Evolutionary conservation across 2,888 invertebrate species (phyloP).

Genomic region (Seira musarum): DNA sequence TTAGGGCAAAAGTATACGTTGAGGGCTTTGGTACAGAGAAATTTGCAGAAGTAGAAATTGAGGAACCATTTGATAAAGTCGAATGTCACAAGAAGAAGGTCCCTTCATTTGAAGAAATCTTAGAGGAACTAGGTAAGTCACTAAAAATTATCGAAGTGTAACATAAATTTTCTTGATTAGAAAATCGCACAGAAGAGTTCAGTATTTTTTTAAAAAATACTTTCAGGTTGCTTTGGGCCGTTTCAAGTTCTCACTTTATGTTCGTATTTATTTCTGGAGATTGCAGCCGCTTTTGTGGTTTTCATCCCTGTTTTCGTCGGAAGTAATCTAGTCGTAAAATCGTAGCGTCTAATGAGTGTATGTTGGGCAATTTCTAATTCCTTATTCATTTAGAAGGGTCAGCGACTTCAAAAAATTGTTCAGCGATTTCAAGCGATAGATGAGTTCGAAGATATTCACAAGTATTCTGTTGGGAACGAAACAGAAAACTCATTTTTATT

Average conservation of each 20-base stretch:
- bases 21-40: too few species aligned
- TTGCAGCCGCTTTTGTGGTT: slow-evolving; percentile 61
- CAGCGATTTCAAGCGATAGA: too few species aligned
- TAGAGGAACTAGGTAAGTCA: slow-evolving; percentile 18
- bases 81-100: neutral
- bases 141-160: neutral
- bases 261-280: slow-evolving; percentile 58
- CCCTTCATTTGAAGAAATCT: slow-evolving; percentile 21
- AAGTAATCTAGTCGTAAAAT: slow-evolving; percentile 27
- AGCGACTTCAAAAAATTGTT: neutral
- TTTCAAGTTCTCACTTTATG: slow-evolving; percentile 59
- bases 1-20: neutral
- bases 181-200: neutral
- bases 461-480: neutral
- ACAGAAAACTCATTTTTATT: neutral
- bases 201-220: slow-evolving; percentile 5
- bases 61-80: neutral
- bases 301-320: slow-evolving; percentile 65
- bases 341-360: neutral
- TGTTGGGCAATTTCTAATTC: neutral
- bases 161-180: neutral
- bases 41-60: too few species aligned
- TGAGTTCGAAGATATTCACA: too few species aligned
- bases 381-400: neutral
- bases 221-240: slow-evolving; percentile 51